Evolutionary conservation across 2,888 invertebrate species (phyloP).

Genomic region (Octodonta nipae): DNA sequence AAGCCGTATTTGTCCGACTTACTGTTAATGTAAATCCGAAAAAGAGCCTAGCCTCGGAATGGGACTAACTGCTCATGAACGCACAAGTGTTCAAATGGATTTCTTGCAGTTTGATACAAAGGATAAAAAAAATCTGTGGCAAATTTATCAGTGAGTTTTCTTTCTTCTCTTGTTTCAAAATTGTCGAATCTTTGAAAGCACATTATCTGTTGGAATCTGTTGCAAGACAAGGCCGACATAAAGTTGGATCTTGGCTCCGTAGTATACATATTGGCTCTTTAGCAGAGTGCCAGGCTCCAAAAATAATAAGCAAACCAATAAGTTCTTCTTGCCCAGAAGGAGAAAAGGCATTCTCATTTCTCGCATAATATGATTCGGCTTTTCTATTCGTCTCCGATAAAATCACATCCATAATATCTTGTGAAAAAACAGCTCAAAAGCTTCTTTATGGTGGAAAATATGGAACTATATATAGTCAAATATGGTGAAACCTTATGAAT

Average conservation of each 20-base stretch:
- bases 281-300: conserved; percentile 4
- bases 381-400: too few relatives aligned
- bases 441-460: too few relatives aligned
- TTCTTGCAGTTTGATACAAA: conserved; percentile 7
- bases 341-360: neutral
- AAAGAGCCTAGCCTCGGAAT: conserved; percentile 7
- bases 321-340: conserved; percentile 6
- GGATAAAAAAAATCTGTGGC: conserved; percentile 4
- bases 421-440: too few relatives aligned
- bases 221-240: conserved; percentile 10
- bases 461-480: too few relatives aligned
- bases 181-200: conserved; percentile 2
- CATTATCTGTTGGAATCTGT: too few relatives aligned
- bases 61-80: conserved; percentile 11
- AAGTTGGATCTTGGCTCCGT: conserved; percentile 9
- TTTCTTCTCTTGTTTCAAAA: conserved; percentile 1
- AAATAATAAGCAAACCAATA: conserved; percentile 12
- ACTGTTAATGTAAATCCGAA: neutral
- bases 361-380: conserved; percentile 1
- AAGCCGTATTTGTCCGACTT: conserved; percentile 3
- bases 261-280: conserved; percentile 4
- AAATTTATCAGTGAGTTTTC: conserved; percentile 4
- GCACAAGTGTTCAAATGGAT: conserved; percentile 9
- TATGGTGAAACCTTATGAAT: too few relatives aligned
- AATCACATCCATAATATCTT: too few relatives aligned